Evolutionary conservation across 1,140 invertebrate genomes (phyloP).

Genomic region (Neodiprion lecontei): DNA sequence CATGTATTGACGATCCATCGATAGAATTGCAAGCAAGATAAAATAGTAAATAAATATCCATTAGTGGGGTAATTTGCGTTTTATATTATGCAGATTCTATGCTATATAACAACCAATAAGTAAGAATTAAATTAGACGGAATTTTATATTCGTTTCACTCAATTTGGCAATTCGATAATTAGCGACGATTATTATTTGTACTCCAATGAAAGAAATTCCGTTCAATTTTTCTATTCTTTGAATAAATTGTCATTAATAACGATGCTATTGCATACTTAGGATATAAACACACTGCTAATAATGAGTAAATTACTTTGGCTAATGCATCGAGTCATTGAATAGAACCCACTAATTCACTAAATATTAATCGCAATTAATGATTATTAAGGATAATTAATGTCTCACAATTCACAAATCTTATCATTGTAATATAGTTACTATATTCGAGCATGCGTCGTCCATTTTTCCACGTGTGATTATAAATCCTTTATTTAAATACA

Average conservation of each 20-base stretch:
- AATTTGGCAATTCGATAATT: too few species aligned
- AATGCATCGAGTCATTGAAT: neutral
- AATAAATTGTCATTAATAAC: too few species aligned
- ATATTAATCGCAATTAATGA: neutral
- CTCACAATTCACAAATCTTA: neutral
- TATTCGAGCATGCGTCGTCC: neutral
- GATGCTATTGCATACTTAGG: too few species aligned
- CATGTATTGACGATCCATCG: neutral
- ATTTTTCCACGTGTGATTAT: neutral
- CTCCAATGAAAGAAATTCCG: neutral
- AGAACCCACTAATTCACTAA: neutral
- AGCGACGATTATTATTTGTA: slow-evolving; percentile 10
- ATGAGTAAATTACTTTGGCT: neutral
- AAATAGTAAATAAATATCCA: neutral
- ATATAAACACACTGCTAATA: neutral
- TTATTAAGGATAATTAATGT: neutral
- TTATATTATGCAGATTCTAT: neutral
- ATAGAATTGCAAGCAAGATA: too few species aligned
- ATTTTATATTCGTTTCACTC: neutral
- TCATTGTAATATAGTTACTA: too few species aligned
- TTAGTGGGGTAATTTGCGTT: neutral
- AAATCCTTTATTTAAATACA: neutral
- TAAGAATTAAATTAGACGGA: too few species aligned
- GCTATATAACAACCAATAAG: too few species aligned
- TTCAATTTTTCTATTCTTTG: too few species aligned